These are phyloP conservation scores for Arothron firmamentum DNA, from an alignment of 2,113 vertebrate genomes.

Conservation along the genomic window DNA sequence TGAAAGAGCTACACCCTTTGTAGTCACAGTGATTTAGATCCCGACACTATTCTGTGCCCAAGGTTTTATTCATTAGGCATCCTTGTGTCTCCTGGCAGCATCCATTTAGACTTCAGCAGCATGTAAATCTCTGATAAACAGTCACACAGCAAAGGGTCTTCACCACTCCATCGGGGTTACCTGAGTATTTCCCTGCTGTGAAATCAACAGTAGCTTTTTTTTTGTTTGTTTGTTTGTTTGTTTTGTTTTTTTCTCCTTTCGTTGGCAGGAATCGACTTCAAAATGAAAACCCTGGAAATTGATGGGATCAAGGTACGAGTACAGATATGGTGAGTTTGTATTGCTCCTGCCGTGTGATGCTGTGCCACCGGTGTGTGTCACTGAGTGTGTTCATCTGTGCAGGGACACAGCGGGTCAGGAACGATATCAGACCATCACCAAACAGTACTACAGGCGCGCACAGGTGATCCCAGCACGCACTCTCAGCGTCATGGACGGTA, in stretches of 20 bases:
- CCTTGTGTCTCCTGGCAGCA: background rate
- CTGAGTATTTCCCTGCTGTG: background rate
- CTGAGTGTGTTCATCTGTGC: conserved; percentile 26
- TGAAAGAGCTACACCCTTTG: conserved; percentile 1
- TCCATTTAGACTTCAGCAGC: background rate
- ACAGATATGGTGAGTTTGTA: conserved; percentile 75
- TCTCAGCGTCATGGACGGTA: too few relatives aligned
- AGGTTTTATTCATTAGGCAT: conserved; percentile 1
- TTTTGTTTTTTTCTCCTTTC: background rate
- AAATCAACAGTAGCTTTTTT: too few relatives aligned
- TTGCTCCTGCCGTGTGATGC: background rate
- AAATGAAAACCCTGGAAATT: conserved; percentile 79
- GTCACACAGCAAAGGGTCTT: too few relatives aligned
- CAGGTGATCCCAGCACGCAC: conserved; percentile 76
- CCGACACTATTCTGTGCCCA: background rate
- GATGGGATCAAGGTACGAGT: conserved; percentile 77
- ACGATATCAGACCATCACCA: conserved; percentile 95
- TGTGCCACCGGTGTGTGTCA: background rate
- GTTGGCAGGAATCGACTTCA: conserved; percentile 76
- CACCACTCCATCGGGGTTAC: background rate
- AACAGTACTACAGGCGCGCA: conserved; percentile 95
- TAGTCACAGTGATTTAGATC: conserved; percentile 20
- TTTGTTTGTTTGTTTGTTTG: background rate
- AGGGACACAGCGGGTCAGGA: conserved; percentile 98
- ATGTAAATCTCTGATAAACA: background rate